Base-by-base conservation (phyloP, 2,888 invertebrate genomes). In the Eurytoma adleriae region DNA sequence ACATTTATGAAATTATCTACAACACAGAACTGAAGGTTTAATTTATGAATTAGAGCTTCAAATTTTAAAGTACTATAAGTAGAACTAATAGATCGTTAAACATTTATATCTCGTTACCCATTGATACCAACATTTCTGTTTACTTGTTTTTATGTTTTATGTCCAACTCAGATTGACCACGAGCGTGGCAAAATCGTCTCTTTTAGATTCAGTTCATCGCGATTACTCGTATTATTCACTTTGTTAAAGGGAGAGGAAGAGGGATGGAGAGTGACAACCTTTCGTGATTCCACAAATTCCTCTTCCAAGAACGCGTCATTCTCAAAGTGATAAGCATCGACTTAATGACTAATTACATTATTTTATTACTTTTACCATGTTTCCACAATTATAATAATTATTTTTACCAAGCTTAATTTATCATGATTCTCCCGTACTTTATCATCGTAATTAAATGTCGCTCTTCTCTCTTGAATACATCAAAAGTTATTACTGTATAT, bases 211-310 rank as follows among this genome's bases (percentile, higher is more conserved):
- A 27, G 59, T 52, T 59, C 70, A 73, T 74, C 71, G 70, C 64
- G 78, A 73, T 79, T 62, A 69, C 52, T 73, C 79, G 73, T 30
- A 82, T 82, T 83, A 83, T 80, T 75, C 81, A 83, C 80, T 83
- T 82, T 77, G 72, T 78, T 79, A 56, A 48, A 20, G 50, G 54
- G 18, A 72, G 54, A 59, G 59, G 24, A 27, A 73, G 48, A 70
- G 70, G 54, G 52, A 68, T 50, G 50, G 18, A 64, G 40, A 48
- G n/a, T 20, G 20, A 67, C 69, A 64, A 24, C 30, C 67, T 56
- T 50, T 77, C 64, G 76, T 80, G 73, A 78, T 62, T 50, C 24
- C 50, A 27, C 67, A 71, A 79, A 81, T 79, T 79, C 71, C 64
- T 72, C 75, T 78, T 81, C 78, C 75, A 76, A 48, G 81, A 81